A percentile compares a stretch with the other conserved stretches of the same genome.
Conservation (phyloP, 2,888 invertebrate species). For the Neoascia interrupta region DNA sequence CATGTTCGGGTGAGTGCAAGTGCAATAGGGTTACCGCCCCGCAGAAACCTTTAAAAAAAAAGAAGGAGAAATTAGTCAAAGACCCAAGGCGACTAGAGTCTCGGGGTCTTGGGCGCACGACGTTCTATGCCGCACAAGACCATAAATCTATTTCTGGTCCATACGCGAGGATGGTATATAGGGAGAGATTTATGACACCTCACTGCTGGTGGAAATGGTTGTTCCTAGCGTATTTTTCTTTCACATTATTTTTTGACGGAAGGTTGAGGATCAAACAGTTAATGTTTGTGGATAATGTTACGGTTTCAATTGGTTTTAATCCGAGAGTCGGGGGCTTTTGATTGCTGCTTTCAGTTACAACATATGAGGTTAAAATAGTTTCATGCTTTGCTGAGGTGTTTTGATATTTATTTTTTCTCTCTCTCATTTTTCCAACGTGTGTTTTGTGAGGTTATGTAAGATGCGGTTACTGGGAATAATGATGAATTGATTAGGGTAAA, state of each 20-base stretch:
- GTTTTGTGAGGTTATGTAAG: conserved; percentile 24
- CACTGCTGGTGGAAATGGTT: conserved; percentile 16
- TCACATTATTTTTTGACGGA: not conserved
- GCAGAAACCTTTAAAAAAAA: not conserved
- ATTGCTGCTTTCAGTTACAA: not conserved
- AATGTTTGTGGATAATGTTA: conserved; percentile 13
- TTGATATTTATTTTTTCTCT: not conserved
- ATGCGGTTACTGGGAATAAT: not conserved
- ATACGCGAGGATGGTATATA: conserved; percentile 5
- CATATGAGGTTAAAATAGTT: conserved; percentile 12
- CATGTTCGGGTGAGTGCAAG: conserved; percentile 16
- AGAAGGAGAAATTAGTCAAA: conserved; percentile 27
- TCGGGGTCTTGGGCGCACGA: not conserved
- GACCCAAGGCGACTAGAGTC: conserved; percentile 19
- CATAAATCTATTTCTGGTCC: conserved; percentile 46
- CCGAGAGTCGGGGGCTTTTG: not conserved
- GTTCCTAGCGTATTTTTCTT: not conserved
- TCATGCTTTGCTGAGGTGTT: conserved; percentile 1
- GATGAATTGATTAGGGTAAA: conserved; percentile 28
- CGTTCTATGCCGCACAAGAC: conserved; percentile 11
- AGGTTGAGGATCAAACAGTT: conserved; percentile 16
- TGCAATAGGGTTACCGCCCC: conserved; percentile 31
- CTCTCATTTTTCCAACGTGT: not conserved
- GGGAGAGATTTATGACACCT: conserved; percentile 55
- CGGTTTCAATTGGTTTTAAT: conserved; percentile 14